Percentiles rank a stretch among this genome's conserved stretches.
These are phyloP conservation scores for Esox lucius DNA, from an alignment of 2,797 vertebrate genomes.

Conservation along the genomic window DNA sequence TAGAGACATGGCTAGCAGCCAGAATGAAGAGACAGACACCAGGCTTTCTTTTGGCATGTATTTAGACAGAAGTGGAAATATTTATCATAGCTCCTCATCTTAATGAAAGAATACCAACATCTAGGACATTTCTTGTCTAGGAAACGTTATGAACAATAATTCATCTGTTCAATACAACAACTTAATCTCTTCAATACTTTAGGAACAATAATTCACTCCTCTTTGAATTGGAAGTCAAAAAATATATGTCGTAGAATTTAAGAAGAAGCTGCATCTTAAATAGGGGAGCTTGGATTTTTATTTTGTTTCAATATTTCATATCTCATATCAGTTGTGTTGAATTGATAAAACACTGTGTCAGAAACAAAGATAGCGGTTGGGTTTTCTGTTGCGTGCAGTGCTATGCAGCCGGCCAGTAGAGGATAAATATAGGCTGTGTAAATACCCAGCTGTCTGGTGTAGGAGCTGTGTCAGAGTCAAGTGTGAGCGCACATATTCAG, in stretches of 20 bases:
- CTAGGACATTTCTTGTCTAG: constrained; percentile 50
- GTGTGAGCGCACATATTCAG: constrained; percentile 46
- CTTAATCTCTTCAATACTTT: too few relatives aligned
- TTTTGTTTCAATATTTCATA: too few relatives aligned
- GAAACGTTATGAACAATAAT: too few relatives aligned
- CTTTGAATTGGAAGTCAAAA: not conserved
- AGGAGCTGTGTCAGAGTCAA: constrained; percentile 46
- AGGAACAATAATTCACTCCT: not conserved
- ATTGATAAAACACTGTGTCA: not conserved
- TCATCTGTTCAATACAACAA: too few relatives aligned
- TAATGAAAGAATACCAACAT: constrained; percentile 21
- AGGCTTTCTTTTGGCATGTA: constrained; percentile 26
- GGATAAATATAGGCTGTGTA: constrained; percentile 72
- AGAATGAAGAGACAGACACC: constrained; percentile 6
- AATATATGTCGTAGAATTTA: too few relatives aligned
- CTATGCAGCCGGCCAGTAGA: constrained; percentile 19
- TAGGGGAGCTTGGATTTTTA: too few relatives aligned
- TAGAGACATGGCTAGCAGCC: not conserved
- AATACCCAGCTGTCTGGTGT: constrained; percentile 82
- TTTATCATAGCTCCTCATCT: constrained; percentile 46
- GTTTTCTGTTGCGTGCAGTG: constrained; percentile 28
- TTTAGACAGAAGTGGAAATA: constrained; percentile 60
- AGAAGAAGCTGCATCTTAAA: too few relatives aligned
- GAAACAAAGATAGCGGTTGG: not conserved
- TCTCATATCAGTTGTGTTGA: not conserved